phyloP scores from a whole-genome alignment of 2,113 vertebrate species.

The Toxotes chatareus region DNA sequence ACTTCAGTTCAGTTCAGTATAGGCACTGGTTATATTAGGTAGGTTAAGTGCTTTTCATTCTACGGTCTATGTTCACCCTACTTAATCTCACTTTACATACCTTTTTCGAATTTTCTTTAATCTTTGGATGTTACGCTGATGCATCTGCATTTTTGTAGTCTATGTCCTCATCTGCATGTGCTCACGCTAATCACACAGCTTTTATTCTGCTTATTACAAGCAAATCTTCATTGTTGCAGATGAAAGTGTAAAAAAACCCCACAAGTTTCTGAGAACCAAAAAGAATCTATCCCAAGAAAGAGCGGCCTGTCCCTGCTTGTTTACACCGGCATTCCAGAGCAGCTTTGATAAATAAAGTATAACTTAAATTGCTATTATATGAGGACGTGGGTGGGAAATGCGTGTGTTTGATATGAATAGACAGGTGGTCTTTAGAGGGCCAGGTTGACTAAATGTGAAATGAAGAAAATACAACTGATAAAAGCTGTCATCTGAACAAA shows the following conservation, averaged over 20 bases:
- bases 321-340: background rate
- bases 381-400: background rate
- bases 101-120: background rate
- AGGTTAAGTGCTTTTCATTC: background rate
- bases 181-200: background rate
- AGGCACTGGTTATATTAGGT: background rate
- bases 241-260: background rate
- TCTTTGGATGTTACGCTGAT: background rate
- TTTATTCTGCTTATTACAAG: constrained; percentile 4
- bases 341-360: constrained; percentile 43
- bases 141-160: background rate
- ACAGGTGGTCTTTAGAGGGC: constrained; percentile 58
- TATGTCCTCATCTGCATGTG: too few relatives aligned
- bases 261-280: background rate
- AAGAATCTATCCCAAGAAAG: constrained; percentile 1
- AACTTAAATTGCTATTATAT: constrained; percentile 16
- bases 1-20: background rate
- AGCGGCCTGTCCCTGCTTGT: background rate
- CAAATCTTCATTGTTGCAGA: background rate
- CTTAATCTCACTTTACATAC: background rate
- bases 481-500: constrained; percentile 34
- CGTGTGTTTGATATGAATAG: constrained; percentile 55
- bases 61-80: background rate
- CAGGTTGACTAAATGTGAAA: constrained; percentile 28
- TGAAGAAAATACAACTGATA: constrained; percentile 20